Percentiles rank a stretch among this genome's conserved stretches.
Conservation (phyloP, 2,797 vertebrate genomes). For the Leucoraja ocellata region DNA sequence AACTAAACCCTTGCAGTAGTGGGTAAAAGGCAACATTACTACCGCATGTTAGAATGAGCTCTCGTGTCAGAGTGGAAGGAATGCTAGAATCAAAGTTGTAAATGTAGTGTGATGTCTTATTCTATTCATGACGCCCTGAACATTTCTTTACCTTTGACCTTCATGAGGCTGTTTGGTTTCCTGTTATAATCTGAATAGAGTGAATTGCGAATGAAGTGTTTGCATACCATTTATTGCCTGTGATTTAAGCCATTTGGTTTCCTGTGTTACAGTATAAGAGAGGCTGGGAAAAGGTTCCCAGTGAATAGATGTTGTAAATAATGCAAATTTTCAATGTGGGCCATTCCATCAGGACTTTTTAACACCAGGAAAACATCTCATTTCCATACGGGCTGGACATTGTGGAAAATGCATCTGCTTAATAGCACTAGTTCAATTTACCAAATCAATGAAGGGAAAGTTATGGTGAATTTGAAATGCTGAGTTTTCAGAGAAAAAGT, state of each 20-base stretch:
- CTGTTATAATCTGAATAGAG: slow-evolving; percentile 5
- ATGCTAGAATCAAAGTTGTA: not conserved
- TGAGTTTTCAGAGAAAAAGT: not conserved
- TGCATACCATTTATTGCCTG: slow-evolving; percentile 20
- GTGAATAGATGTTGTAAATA: not conserved
- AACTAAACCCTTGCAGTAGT: not conserved
- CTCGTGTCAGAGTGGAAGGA: slow-evolving; percentile 7
- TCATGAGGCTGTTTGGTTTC: not conserved
- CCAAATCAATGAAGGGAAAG: not conserved
- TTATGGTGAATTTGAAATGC: not conserved
- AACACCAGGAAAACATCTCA: not conserved
- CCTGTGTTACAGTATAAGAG: not conserved
- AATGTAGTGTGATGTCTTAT: not conserved
- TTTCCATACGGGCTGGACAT: not conserved
- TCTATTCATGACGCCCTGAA: not conserved
- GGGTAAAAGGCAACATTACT: not conserved
- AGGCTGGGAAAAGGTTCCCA: not conserved
- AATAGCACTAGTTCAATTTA: not conserved
- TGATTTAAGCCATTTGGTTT: not conserved
- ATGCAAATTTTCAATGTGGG: not conserved
- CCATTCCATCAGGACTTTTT: not conserved
- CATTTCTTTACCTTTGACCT: slow-evolving; percentile 19
- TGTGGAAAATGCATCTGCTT: not conserved
- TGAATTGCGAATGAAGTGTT: slow-evolving; percentile 2
- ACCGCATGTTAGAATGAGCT: slow-evolving; percentile 7